phyloP scores from a whole-genome alignment of 1,140 invertebrate genomes.

The Drosophila mauritiana region DNA sequence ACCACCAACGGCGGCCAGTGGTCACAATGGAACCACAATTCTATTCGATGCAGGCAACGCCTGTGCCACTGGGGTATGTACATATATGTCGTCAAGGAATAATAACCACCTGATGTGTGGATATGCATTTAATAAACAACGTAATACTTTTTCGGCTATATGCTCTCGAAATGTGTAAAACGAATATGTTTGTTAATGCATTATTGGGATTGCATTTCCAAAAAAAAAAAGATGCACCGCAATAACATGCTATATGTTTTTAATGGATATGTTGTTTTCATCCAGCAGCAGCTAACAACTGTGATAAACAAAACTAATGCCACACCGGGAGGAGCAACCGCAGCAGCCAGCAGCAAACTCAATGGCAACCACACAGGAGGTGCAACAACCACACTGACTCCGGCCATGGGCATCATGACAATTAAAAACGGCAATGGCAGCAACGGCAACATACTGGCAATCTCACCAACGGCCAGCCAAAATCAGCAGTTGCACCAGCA shows the following conservation, averaged over 20 bases:
- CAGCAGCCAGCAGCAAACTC: slow-evolving; percentile 16
- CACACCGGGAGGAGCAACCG: slow-evolving; percentile 24
- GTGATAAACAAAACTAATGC: slow-evolving; percentile 70
- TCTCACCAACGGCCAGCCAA: slow-evolving; percentile 36
- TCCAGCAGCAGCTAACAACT: slow-evolving; percentile 47
- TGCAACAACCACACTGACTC: slow-evolving; percentile 28
- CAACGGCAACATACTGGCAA: slow-evolving; percentile 29
- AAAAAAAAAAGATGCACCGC: not conserved
- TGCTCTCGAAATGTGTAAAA: too few relatives aligned
- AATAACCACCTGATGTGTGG: not conserved
- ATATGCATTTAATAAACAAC: too few relatives aligned
- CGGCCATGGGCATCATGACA: slow-evolving; percentile 49
- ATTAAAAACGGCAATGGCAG: slow-evolving; percentile 42
- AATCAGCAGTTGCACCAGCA: slow-evolving; percentile 22
- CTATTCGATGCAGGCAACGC: slow-evolving; percentile 59
- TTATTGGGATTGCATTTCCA: too few relatives aligned
- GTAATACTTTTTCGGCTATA: too few relatives aligned
- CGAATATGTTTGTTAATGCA: too few relatives aligned
- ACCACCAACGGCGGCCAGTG: slow-evolving; percentile 24
- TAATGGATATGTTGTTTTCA: not conserved
- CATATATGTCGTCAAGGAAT: not conserved
- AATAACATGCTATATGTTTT: not conserved
- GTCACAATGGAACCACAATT: slow-evolving; percentile 50
- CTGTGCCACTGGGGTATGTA: slow-evolving; percentile 60
- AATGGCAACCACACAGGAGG: slow-evolving; percentile 16